Evolutionary conservation across 2,113 vertebrate genomes (phyloP).

Genomic region (Alosa alosa): DNA sequence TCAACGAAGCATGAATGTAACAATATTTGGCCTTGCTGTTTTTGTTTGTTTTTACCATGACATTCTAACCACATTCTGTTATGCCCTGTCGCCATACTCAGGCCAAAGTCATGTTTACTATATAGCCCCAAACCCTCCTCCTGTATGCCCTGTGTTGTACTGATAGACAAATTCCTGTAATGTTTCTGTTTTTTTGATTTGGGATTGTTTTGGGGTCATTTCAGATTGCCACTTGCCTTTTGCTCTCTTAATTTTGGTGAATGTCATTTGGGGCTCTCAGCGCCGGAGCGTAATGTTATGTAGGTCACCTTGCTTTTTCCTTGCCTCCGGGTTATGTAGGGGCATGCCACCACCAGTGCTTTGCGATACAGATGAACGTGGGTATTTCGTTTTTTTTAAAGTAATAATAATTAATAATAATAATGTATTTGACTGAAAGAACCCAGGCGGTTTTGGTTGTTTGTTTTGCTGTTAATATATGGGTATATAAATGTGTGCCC

Average conservation of each 20-base stretch:
- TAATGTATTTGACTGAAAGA: constrained; percentile 73
- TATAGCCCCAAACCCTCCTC: not conserved
- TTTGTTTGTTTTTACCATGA: constrained; percentile 9
- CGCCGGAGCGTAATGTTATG: not conserved
- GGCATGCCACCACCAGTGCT: constrained; percentile 39
- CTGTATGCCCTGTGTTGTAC: not conserved
- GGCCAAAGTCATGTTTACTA: constrained; percentile 15
- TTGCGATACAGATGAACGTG: constrained; percentile 44
- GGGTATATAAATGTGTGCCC: constrained; percentile 44
- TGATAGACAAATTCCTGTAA: not conserved
- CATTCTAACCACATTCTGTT: not conserved
- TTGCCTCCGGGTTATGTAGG: not conserved
- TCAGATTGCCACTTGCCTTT: constrained; percentile 18
- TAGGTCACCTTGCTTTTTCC: constrained; percentile 1
- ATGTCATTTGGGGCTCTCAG: not conserved
- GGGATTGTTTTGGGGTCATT: not conserved
- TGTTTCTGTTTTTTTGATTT: not conserved
- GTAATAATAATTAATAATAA: constrained; percentile 40
- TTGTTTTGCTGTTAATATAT: constrained; percentile 59
- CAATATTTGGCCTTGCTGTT: not conserved
- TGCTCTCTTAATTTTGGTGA: not conserved
- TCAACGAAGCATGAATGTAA: constrained; percentile 35
- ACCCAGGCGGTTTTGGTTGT: constrained; percentile 58
- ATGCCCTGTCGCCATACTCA: not conserved
- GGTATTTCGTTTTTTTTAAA: constrained; percentile 48